Evolutionary conservation across 2,113 vertebrate genomes (phyloP).

Genomic region (Oryzias celebensis): DNA sequence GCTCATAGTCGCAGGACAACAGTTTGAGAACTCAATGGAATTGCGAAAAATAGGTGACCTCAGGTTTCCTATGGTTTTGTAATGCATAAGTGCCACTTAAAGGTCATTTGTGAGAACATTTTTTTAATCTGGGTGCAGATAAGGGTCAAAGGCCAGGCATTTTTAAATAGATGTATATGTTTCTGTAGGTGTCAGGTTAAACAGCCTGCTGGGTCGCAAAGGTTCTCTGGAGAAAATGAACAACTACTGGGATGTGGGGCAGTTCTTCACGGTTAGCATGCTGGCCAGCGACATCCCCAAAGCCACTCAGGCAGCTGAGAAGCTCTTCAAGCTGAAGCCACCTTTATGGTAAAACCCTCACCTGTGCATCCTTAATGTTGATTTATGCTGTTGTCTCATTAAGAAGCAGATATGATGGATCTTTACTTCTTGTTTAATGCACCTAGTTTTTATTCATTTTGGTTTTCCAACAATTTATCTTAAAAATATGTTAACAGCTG

Average conservation of each 20-base stretch:
- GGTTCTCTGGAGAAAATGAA: conserved; percentile 96
- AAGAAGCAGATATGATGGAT: too few relatives aligned
- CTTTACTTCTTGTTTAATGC: too few relatives aligned
- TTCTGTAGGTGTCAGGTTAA: conserved; percentile 85
- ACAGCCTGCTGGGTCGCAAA: conserved; percentile 92
- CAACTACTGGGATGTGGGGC: conserved; percentile 95
- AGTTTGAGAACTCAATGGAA: conserved; percentile 94
- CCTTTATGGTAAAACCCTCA: conserved; percentile 85
- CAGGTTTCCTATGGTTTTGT: neutral
- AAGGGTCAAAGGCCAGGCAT: too few relatives aligned
- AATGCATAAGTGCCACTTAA: neutral
- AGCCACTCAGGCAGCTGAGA: conserved; percentile 92
- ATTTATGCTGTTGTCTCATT: too few relatives aligned
- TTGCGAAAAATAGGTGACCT: conserved; percentile 90
- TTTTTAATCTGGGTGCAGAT: neutral
- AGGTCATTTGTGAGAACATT: too few relatives aligned
- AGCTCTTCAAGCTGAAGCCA: conserved; percentile 92
- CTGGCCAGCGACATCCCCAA: conserved; percentile 87
- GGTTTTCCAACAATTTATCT: too few relatives aligned
- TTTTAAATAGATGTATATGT: neutral
- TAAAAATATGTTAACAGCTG: too few relatives aligned
- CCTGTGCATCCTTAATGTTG: too few relatives aligned
- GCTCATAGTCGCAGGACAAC: conserved; percentile 88
- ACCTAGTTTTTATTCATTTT: too few relatives aligned
- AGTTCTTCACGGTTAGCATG: conserved; percentile 94